These are phyloP conservation scores for Psilanteris sp. DNA, from an alignment of 1,140 invertebrate genomes.

Conservation along the genomic window DNA sequence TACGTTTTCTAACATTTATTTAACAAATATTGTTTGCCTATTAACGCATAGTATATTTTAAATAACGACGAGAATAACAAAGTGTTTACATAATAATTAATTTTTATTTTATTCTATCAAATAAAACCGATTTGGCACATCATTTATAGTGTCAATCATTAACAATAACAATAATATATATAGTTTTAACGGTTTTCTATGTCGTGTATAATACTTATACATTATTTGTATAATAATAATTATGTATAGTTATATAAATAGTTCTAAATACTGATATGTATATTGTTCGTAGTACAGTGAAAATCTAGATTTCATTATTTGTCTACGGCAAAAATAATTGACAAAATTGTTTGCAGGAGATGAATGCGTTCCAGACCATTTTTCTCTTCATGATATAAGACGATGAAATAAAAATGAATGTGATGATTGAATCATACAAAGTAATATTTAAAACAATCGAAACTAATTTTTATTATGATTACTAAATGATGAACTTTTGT, in stretches of 20 bases:
- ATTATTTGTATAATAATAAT: constrained; percentile 1
- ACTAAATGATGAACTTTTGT: too few relatives aligned
- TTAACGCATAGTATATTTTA: too few relatives aligned
- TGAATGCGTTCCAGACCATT: constrained; percentile 61
- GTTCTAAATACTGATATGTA: constrained; percentile 47
- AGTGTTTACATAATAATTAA: too few relatives aligned
- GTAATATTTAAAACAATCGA: too few relatives aligned
- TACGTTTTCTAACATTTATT: too few relatives aligned
- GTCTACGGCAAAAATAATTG: constrained; percentile 47
- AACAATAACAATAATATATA: constrained; percentile 1
- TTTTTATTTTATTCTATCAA: too few relatives aligned
- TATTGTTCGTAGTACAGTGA: constrained; percentile 37
- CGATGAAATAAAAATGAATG: constrained; percentile 1
- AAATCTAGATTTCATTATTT: constrained; percentile 32
- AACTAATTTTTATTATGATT: too few relatives aligned
- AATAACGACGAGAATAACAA: too few relatives aligned
- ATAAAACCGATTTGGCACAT: too few relatives aligned
- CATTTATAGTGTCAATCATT: not conserved
- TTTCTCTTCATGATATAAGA: constrained; percentile 43
- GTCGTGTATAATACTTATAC: not conserved
- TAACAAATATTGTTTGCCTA: too few relatives aligned
- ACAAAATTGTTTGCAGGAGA: constrained; percentile 46
- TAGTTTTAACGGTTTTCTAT: not conserved
- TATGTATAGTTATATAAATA: constrained; percentile 26
- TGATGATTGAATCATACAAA: not conserved